Evolutionary conservation across 1,140 invertebrate species (phyloP).

Genomic region (Helicoverpa zea): DNA sequence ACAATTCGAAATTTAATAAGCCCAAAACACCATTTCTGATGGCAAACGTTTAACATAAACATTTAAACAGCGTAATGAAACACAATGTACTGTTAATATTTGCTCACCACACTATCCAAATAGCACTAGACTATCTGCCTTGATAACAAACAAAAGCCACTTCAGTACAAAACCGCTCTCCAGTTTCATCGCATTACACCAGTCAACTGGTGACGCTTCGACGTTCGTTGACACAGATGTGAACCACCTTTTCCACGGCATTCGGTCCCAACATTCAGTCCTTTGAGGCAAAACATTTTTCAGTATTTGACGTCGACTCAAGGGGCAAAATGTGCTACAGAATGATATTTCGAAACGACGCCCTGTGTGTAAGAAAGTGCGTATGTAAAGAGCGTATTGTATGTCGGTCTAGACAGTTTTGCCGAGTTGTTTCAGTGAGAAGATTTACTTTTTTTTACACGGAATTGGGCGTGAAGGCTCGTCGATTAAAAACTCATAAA

Average conservation of each 20-base stretch:
- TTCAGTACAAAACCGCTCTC: slow-evolving; percentile 17
- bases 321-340: slow-evolving; percentile 3
- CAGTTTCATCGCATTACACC: slow-evolving; percentile 23
- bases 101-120: background rate
- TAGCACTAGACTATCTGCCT: background rate
- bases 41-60: background rate
- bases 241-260: slow-evolving; percentile 44
- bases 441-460: background rate
- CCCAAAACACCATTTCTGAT: background rate
- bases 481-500: background rate
- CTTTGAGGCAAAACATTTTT: slow-evolving; percentile 55
- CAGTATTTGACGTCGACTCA: slow-evolving; percentile 43
- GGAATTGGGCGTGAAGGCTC: background rate
- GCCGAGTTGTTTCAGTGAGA: no score
- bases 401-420: background rate
- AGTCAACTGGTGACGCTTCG: slow-evolving; percentile 32
- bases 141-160: slow-evolving; percentile 25
- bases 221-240: slow-evolving; percentile 36
- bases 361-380: slow-evolving; percentile 1
- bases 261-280: slow-evolving; percentile 44
- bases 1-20: no score
- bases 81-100: slow-evolving; percentile 1
- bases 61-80: background rate
- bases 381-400: background rate
- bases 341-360: slow-evolving; percentile 36